These are phyloP conservation scores for Sturnus vulgaris DNA, from an alignment of 2,113 vertebrate species.

Conservation along the genomic window DNA sequence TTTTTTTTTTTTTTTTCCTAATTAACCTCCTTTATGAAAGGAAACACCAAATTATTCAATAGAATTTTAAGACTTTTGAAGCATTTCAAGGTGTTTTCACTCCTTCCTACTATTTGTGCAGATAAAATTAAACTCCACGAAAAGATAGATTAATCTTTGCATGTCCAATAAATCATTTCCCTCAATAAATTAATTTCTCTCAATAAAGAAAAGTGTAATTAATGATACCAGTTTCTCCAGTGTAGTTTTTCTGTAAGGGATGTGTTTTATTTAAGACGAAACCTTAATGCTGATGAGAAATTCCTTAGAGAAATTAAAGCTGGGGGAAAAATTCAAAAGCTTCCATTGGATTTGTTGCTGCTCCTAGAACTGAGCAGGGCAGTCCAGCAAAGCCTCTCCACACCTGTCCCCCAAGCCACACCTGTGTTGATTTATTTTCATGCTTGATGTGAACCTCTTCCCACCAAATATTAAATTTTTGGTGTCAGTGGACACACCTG, in stretches of 20 bases:
- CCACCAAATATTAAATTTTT: neutral
- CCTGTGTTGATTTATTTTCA: fast-evolving
- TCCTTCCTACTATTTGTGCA: neutral
- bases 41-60: neutral
- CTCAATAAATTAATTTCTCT: neutral
- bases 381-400: neutral
- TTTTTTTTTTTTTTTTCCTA: neutral
- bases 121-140: neutral
- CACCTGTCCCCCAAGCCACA: fast-evolving
- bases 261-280: neutral
- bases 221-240: neutral
- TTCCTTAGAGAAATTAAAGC: neutral
- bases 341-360: neutral
- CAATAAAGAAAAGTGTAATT: neutral
- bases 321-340: neutral
- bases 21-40: neutral
- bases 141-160: neutral
- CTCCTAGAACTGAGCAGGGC: neutral
- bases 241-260: neutral
- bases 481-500: fast-evolving
- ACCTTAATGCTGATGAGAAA: neutral
- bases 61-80: neutral
- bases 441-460: neutral
- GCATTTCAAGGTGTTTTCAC: neutral
- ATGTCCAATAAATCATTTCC: neutral